Evolutionary conservation across 1,140 invertebrate species (phyloP).

Genomic region (Sitophilus oryzae): DNA sequence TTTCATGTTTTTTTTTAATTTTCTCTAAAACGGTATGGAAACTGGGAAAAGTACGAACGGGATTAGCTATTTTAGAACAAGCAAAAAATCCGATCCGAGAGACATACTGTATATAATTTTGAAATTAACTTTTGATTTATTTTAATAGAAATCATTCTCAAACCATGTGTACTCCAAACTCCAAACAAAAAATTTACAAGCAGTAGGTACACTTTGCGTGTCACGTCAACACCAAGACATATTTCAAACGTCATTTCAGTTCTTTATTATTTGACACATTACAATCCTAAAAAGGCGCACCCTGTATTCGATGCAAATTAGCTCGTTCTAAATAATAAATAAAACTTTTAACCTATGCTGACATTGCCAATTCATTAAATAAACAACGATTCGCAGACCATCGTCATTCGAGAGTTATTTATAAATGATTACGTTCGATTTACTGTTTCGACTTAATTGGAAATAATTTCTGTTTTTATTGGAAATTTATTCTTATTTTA

Average conservation of each 20-base stretch:
- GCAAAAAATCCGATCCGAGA: no score
- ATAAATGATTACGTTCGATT: constrained; percentile 9
- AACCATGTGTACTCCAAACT: no score
- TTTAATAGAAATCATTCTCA: no score
- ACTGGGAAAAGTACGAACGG: no score
- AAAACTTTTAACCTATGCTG: constrained; percentile 17
- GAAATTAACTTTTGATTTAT: no score
- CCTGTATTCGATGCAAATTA: constrained; percentile 8
- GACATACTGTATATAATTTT: no score
- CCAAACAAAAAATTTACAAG: no score
- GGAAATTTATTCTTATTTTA: neutral
- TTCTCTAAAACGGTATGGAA: no score
- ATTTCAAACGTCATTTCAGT: neutral
- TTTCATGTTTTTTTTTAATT: no score
- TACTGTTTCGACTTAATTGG: no score
- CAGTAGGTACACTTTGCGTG: no score
- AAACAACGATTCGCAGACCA: constrained; percentile 3
- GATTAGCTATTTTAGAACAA: no score
- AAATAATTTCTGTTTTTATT: neutral
- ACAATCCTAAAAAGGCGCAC: neutral
- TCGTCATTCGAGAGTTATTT: constrained; percentile 1
- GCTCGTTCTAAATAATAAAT: constrained; percentile 5
- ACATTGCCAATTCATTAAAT: constrained; percentile 25
- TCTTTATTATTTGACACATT: neutral
- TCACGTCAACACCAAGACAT: neutral